These are phyloP conservation scores for Smithornis capensis DNA, from an alignment of 2,113 vertebrate species.

Conservation along the genomic window DNA sequence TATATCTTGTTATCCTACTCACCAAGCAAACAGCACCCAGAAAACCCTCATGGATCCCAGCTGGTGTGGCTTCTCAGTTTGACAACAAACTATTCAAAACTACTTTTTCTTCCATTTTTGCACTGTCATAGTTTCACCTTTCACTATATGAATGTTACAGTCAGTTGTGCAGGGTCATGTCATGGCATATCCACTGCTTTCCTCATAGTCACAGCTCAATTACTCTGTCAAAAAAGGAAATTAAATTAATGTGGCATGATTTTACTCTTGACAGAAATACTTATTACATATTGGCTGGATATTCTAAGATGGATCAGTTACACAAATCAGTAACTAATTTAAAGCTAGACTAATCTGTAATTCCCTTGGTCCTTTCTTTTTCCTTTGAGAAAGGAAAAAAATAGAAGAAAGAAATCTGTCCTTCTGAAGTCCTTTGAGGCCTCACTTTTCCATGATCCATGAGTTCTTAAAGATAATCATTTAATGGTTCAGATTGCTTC, in stretches of 20 bases:
- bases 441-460: neutral
- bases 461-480: neutral
- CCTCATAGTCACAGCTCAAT: neutral
- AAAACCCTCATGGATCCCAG: neutral
- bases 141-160: neutral
- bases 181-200: neutral
- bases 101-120: neutral
- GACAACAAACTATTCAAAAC: neutral
- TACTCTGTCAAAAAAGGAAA: constrained; percentile 17
- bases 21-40: neutral
- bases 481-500: constrained; percentile 22
- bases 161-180: neutral
- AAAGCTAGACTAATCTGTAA: neutral
- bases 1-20: neutral
- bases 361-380: neutral
- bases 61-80: neutral
- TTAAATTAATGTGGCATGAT: neutral
- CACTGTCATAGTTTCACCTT: neutral
- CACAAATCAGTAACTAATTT: neutral
- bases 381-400: neutral
- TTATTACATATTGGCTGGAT: neutral
- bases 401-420: neutral
- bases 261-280: neutral
- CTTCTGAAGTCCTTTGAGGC: constrained; percentile 2
- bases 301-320: neutral